Evolutionary conservation across 1,140 invertebrate genomes (phyloP), one percentile per base, ranked within the genome.

Genomic region (Bombus polaris): DNA sequence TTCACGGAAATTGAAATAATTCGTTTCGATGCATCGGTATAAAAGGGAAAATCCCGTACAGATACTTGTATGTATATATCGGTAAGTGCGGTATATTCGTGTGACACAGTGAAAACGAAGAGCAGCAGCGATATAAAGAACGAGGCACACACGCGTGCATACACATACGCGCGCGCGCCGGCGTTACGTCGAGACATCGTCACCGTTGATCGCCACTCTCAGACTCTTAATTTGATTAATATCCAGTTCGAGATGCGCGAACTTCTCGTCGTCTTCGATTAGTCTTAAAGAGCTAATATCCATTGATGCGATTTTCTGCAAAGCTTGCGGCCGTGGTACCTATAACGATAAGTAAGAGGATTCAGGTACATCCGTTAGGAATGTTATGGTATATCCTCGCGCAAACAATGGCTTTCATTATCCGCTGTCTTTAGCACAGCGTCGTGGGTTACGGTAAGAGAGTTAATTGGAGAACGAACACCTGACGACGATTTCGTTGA

Each of bases 201-300:
- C 47, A 44, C 42, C 62, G 22, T 81, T 9, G 44, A 76, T 18
- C n/a, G 4, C 57, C 39, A 87, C 83, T 79, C 89, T 84, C 2
- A 92, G 78, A 74, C 78, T 85, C 47, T 59, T 65, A n/a, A 88
- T 89, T 81, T 87, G 79, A 39, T 89, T 32, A 15, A 89, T 57
- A 28, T 90, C 77, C 25, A 71, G 18, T 42, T 84, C 86, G 25
- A 70, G 32, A 59, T 87, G 44, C 15, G 44, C 74, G 37, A 81
- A 84, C 25, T 39, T 68, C 10, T 90, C 71, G 15, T 74, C 77
- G 1, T 85, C 81, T 39, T 80, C 66, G 15, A 39, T 47, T 39
- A 73, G 84, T 81, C 74, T 88, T 42, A 72, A 22, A 15, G 39
- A 2, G 62, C 59, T 42, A 35, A 42, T 5, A 73, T 72, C 73